phyloP scores from a whole-genome alignment of 2,113 vertebrate genomes.

The Phalacrocorax carbo region DNA sequence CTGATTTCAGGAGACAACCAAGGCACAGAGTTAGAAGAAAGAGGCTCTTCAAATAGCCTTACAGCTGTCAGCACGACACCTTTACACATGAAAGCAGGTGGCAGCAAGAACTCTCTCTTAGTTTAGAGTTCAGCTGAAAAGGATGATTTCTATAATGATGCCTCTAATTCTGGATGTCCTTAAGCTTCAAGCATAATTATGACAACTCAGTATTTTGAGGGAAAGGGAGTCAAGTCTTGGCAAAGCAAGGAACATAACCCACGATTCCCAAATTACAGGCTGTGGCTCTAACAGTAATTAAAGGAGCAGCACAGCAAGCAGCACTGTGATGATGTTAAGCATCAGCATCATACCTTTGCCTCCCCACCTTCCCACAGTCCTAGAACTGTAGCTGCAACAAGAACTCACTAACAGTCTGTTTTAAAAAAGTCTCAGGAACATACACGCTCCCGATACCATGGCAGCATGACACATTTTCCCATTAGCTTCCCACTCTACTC shows the following conservation, averaged over 20 bases:
- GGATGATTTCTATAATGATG: neutral
- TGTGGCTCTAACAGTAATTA: neutral
- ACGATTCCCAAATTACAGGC: neutral
- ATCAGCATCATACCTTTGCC: neutral
- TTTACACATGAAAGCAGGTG: neutral
- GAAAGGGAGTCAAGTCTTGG: neutral
- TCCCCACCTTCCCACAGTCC: neutral
- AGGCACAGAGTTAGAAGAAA: neutral
- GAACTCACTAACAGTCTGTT: neutral
- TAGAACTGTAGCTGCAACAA: neutral
- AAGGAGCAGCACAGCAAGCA: slow-evolving; percentile 1
- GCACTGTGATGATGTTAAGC: neutral
- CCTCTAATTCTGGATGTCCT: slow-evolving; percentile 31
- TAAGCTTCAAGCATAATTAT: neutral
- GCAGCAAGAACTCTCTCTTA: neutral
- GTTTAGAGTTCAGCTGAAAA: neutral
- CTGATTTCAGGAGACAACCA: neutral
- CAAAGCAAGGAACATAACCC: slow-evolving; percentile 8
- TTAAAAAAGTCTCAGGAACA: neutral
- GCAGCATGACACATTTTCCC: slow-evolving; percentile 48
- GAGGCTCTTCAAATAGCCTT: neutral
- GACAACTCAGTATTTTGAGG: neutral
- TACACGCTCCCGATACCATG: neutral
- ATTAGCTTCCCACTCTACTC: slow-evolving; percentile 51
- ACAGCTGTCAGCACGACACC: neutral